Evolutionary conservation across 2,113 vertebrate genomes (phyloP), one percentile per base, ranked within the genome.

Genomic region (Spea multiplicata): DNA sequence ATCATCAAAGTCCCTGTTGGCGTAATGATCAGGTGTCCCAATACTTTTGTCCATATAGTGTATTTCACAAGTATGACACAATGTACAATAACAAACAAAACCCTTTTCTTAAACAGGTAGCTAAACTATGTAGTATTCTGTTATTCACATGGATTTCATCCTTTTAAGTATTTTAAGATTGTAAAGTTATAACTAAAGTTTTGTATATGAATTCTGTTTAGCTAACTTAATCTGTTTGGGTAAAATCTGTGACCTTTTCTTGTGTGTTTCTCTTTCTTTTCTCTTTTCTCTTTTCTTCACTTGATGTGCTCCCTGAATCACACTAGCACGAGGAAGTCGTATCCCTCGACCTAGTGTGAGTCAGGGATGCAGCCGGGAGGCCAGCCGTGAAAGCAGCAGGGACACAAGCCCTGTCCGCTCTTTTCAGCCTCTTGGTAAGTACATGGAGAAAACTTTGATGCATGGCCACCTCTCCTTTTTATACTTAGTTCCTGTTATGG

Each of bases 271-370:
- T 83, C 91, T 82, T 85, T 86, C 83, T 84, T 86, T 85, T 81
- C 87, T 73, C 82, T 85, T 87, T 72, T 82, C 85, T 55, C 81
- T 81, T 82, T 84, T 74, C 85, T 75, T 61, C 83, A 87, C 81
- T 85, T 66, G 82, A 81, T 57, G 82, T 88, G 86, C 82, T 74
- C 84, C 86, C 83, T 88, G 87, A 90, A 91, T 85, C 86, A 82
- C 86, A 79, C 88, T 93, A 96, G 95, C 93, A 12, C 93, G 94
- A 87, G 95, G 95, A 91, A 99, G 97, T 88, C 97, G 96, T 84
- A 98, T 99, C 88, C 97, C 97, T 83, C 95, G 97, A 71, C 97
- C 97, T 88, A 99, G 97, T 89, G 95, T 98, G 94, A 99, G 97
- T 93, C 97, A 99, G 92, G 96, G 96, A 78, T 99, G 97, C 94